Evolutionary conservation across 2,888 invertebrate genomes (phyloP), one percentile per base, ranked within the genome.

Genomic region (Pachliopta kotzebuea): DNA sequence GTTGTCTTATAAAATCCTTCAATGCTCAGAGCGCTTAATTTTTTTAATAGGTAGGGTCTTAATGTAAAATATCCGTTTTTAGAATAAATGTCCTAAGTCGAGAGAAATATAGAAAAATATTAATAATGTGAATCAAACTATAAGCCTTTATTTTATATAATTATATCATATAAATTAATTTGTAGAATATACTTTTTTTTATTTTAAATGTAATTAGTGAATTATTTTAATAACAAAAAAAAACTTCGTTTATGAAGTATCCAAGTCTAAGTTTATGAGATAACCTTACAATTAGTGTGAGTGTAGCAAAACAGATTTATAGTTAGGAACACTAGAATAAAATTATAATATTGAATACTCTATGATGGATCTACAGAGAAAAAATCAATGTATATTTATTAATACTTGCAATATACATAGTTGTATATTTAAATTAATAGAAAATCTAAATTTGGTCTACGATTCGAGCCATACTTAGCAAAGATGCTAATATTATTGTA

Each of bases 391-490:
- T 60, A 56, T 64, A 55, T 58, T 56, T 67, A 63, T 67, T 68
- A 42, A 64, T 63, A 67, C 60, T 42, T 66, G 59, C 9, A 66
- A 56, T 68, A 65, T 69, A 69, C 69, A 69, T 65, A 68, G 57
- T 55, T 68, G 50, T 64, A 63, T 37, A 62, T 60, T 60, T 69
- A 66, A 62, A 62, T n/a, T n/a, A n/a, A n/a, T n/a, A n/a, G n/a
- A n/a, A 62, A 62, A 29, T 62, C 70, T 71, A 74, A 76, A 70
- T 73, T 72, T 76, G 77, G 79, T 78, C 77, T 81, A 81, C 72
- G 82, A 88, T 86, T 88, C 85, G 86, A 88, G 86, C 86, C 87
- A 88, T 85, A 85, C 72, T 75, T 82, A 79, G 63, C 62, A 73
- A 68, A 69, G 63, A 71, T 70, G 71, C 73, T 49, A 59, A 21